Evolutionary conservation across 1,140 invertebrate species (phyloP).

Genomic region (Antheraea mylitta): DNA sequence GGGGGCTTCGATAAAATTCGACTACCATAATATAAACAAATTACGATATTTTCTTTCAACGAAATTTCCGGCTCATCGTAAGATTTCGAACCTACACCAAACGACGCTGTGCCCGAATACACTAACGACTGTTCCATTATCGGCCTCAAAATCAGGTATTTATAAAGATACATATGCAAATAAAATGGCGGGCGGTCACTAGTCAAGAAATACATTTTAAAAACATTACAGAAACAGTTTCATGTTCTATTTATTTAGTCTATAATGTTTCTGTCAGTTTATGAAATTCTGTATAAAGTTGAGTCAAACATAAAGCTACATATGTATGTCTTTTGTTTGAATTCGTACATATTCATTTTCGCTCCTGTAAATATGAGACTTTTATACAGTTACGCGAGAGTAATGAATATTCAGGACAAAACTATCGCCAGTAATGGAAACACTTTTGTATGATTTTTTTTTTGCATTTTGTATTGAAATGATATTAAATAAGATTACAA

Average conservation of each 20-base stretch:
- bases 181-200: too few species aligned
- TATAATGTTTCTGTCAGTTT: neutral
- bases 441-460: neutral
- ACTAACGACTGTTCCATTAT: too few species aligned
- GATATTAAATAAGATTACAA: neutral
- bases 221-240: too few species aligned
- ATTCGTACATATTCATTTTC: neutral
- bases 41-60: too few species aligned
- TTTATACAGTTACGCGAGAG: neutral
- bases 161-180: too few species aligned
- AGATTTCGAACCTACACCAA: too few species aligned
- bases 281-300: neutral
- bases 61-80: too few species aligned
- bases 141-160: too few species aligned
- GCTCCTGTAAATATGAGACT: neutral
- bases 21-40: too few species aligned
- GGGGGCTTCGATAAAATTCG: too few species aligned
- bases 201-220: too few species aligned
- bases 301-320: neutral
- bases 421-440: conserved; percentile 1
- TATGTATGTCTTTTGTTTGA: neutral
- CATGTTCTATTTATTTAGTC: neutral
- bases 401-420: neutral
- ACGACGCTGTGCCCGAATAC: too few species aligned
- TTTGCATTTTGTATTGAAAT: neutral